Evolutionary conservation across 2,113 vertebrate genomes (phyloP).

Genomic region (Hystrix brachyura): DNA sequence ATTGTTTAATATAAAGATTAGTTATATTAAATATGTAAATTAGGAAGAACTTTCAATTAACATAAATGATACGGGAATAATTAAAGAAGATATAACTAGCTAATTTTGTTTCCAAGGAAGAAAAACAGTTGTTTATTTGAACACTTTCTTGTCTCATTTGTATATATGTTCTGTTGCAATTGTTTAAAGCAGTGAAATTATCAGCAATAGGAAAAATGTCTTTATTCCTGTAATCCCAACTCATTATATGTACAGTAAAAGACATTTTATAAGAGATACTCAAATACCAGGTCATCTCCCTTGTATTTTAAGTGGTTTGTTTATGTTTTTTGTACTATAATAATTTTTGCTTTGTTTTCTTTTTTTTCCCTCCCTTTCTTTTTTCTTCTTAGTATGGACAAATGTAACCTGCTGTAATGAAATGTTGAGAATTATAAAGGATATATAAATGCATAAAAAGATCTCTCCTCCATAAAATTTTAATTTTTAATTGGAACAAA

Average conservation of each 20-base stretch:
- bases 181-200: not conserved
- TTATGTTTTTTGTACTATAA: not conserved
- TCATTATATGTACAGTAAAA: not conserved
- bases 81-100: not conserved
- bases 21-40: not conserved
- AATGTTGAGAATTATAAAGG: not conserved
- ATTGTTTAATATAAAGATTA: not conserved
- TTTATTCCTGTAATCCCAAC: not conserved
- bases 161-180: not conserved
- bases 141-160: not conserved
- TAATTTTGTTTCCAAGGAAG: not conserved
- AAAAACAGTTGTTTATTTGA: not conserved
- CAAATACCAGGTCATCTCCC: not conserved
- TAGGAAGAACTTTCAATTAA: not conserved
- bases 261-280: not conserved
- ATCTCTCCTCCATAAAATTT: not conserved
- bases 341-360: not conserved
- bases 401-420: not conserved
- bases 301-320: not conserved
- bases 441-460: not conserved
- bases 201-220: not conserved
- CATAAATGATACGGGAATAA: not conserved
- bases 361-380: not conserved
- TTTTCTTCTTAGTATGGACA: not conserved
- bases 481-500: not conserved